Percentiles rank a stretch among this genome's conserved stretches.
Evolutionary conservation across 2,113 vertebrate genomes (phyloP).

Genomic region (Panthera uncia): DNA sequence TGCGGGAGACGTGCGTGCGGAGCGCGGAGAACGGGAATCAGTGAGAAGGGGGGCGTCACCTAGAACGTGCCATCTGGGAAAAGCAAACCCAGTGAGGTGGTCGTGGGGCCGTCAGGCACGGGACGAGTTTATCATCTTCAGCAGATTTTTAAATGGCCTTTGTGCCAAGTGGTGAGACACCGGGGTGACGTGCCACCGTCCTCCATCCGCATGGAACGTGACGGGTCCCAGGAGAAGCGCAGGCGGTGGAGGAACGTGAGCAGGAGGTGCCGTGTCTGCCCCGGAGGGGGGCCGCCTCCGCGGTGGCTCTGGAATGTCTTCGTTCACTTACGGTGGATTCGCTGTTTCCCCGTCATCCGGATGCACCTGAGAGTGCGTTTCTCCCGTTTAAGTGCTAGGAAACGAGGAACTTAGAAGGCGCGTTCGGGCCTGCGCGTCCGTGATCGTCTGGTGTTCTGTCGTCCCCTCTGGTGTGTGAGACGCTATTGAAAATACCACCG

Average conservation of each 20-base stretch:
- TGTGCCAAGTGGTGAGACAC: background rate
- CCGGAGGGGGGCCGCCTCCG: background rate
- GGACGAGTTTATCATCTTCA: background rate
- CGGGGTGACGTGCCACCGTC: background rate
- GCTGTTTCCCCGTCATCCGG: no score
- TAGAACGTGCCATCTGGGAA: background rate
- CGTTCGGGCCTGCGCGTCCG: rapidly evolving
- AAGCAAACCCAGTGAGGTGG: background rate
- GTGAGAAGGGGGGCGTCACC: background rate
- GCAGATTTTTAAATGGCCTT: background rate
- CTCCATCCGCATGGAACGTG: no score
- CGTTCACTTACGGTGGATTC: rapidly evolving
- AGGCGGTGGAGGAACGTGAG: background rate
- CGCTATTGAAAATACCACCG: no score
- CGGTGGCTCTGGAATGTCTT: background rate
- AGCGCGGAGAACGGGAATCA: background rate
- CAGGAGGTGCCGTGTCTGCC: no score
- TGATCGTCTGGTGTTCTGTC: background rate
- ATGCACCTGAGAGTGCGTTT: rapidly evolving
- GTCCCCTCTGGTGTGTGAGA: background rate
- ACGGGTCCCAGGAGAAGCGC: no score
- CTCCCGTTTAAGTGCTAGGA: background rate
- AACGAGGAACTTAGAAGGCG: no score
- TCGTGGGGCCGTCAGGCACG: background rate
- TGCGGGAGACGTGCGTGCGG: background rate